Base-by-base conservation (phyloP, 2,888 invertebrate species). In the Parascotia fuliginaria region DNA sequence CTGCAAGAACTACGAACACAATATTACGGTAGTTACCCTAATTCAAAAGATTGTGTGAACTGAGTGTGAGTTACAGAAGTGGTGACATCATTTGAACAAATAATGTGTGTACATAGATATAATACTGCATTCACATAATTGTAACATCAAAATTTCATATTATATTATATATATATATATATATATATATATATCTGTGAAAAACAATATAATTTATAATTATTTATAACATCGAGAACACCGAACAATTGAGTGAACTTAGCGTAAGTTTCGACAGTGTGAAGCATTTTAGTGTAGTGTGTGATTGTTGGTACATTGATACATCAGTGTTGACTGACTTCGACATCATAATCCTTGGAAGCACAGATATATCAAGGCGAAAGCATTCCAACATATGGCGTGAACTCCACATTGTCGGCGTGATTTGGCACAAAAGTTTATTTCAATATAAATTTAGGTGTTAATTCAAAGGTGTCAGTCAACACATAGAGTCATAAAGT, bases 301-400 rank as follows among this genome's bases (percentile, higher is more conserved):
- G 85, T 87, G 74, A 77, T 75, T 81, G 78, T 82, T 77, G 73
- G 79, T 79, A 86, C 79, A 86, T 80, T 71, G 65, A 79, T 69
- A 59, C 58, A 76, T 60, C 51, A 58, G 88, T 89, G 87, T 85
- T 89, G 90, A 91, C 90, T 91, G 91, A 91, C 89, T 73, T 65
- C 45, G 44, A 60, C 53, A 42, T 63, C 46, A 43, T 57, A 58
- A 28, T 39, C 31, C 46, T 38, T 49, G 3, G 53, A 53, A 51
- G 44, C 53, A 12, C 42, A 51, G 47, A 39, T 38, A 41, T 36
- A 45, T 39, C 34, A 36, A 48, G 42, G 63, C 62, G 45, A 77
- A 79, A 77, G 52, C 73, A 78, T 69, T 48, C 70, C 77, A 79
- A 73, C 71, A 53, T 14, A 28, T 43, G 27, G 42, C 15, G 42